Conservation (phyloP, 64 coral and sea anemone species). For the Montipora cactus region DNA sequence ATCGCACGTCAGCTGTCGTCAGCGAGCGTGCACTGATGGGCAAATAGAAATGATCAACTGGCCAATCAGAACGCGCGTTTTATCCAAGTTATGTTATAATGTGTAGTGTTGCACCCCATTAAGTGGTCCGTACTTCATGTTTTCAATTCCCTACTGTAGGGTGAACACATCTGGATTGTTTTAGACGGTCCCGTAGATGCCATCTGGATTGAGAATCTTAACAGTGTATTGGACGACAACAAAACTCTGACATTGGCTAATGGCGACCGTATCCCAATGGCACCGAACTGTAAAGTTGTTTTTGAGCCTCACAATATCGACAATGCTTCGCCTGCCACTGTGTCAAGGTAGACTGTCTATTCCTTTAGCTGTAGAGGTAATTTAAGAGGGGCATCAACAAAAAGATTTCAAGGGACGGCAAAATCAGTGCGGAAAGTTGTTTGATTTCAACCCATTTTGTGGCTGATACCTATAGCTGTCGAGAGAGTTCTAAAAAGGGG, state of each 20-base stretch:
- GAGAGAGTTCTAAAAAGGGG: too few relatives aligned
- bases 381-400: not conserved
- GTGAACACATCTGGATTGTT: constrained; percentile 98
- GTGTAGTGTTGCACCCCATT: too few relatives aligned
- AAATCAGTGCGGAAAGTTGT: too few relatives aligned
- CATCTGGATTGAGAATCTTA: constrained; percentile 98
- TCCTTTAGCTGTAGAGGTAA: not conserved
- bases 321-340: constrained; percentile 94
- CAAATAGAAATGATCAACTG: too few relatives aligned
- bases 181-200: constrained; percentile 95
- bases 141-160: constrained; percentile 6
- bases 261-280: constrained; percentile 95
- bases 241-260: constrained; percentile 93
- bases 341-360: constrained; percentile 70
- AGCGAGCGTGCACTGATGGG: too few relatives aligned
- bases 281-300: constrained; percentile 85
- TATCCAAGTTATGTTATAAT: too few relatives aligned
- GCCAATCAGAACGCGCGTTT: too few relatives aligned
- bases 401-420: too few relatives aligned
- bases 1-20: too few relatives aligned
- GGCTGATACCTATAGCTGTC: too few relatives aligned
- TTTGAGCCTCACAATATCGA: constrained; percentile 98
- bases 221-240: constrained; percentile 97
- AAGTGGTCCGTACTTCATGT: not conserved
- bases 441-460: too few relatives aligned